Base-by-base conservation (phyloP, 2,888 invertebrate species). In the Acleris holmiana region DNA sequence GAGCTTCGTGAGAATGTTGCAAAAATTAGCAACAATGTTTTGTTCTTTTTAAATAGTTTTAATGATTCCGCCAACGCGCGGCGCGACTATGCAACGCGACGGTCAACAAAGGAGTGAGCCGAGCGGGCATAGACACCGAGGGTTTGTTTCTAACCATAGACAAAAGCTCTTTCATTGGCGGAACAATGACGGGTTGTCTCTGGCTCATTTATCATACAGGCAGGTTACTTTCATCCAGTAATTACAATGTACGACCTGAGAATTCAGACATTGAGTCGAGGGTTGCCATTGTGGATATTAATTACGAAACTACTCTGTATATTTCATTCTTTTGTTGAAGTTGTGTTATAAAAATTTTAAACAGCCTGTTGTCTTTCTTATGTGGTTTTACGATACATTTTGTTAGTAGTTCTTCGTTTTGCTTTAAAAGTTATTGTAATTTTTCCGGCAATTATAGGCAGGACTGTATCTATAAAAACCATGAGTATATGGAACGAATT, bases 211-310 rank as follows among this genome's bases (percentile, higher is more conserved):
- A 90, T 92, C 91, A 91, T 88, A 85, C 84, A 86, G 84, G 80
- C 89, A 88, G 86, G 88, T 87, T 86, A 91, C 91, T 91, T 89
- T 91, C 91, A 90, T 88, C 85, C 85, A 85, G 86, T 91, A 88
- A 91, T 91, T 90, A 91, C 88, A 88, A 89, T 85, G 89, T 87
- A 83, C 77, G 63, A 70, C 68, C 57, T 67, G 67, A 81, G 81
- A 79, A 83, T 84, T 78, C 79, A 78, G 76, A 78, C 75, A 76
- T 80, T 79, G 71, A 76, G 73, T 72, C 72, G 71, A 71, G 73
- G 73, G 74, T 77, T 73, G 63, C 76, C 77, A 83, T 82, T 84
- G 84, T 85, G 67, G 68, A 78, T 79, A 88, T 88, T 88, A 85
- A 86, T 88, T 84, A 87, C 76, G 71, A 71, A 79, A 81, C 79